phyloP scores from a whole-genome alignment of 1,140 invertebrate species.

The Heliconius melpomene region DNA sequence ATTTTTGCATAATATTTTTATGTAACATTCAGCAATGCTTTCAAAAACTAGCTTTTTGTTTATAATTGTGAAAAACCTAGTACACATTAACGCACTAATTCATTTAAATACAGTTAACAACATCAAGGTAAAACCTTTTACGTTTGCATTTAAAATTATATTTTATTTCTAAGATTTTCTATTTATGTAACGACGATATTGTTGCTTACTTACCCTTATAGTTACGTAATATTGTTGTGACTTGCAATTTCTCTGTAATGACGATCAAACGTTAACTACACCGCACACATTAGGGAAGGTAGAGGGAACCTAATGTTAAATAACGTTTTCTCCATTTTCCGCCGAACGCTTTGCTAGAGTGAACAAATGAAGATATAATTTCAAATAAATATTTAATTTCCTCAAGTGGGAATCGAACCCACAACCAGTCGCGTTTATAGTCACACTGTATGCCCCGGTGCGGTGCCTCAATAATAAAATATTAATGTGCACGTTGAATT shows the following conservation, averaged over 20 bases:
- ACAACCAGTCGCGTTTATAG: too few species aligned
- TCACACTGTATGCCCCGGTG: too few species aligned
- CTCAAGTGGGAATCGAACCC: too few species aligned
- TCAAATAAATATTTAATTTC: too few species aligned
- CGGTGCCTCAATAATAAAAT: constrained; percentile 18
- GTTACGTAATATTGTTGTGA: neutral
- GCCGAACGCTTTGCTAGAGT: too few species aligned
- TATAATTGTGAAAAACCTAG: neutral
- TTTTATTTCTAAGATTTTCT: constrained; percentile 4
- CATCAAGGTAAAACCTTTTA: constrained; percentile 6
- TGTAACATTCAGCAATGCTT: neutral
- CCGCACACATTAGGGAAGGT: too few species aligned
- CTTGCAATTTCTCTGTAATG: neutral
- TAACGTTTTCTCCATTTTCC: too few species aligned
- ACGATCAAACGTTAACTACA: constrained; percentile 8
- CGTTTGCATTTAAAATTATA: neutral
- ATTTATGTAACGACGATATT: neutral
- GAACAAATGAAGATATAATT: too few species aligned
- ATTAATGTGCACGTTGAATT: constrained; percentile 42
- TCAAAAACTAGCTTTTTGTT: neutral
- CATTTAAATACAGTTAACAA: neutral
- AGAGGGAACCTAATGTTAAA: too few species aligned
- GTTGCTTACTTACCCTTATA: neutral
- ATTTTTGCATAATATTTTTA: neutral
- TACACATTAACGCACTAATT: constrained; percentile 4